Base-by-base conservation (phyloP, 2,797 vertebrate species). In the Crossoptilon crossoptilon region DNA sequence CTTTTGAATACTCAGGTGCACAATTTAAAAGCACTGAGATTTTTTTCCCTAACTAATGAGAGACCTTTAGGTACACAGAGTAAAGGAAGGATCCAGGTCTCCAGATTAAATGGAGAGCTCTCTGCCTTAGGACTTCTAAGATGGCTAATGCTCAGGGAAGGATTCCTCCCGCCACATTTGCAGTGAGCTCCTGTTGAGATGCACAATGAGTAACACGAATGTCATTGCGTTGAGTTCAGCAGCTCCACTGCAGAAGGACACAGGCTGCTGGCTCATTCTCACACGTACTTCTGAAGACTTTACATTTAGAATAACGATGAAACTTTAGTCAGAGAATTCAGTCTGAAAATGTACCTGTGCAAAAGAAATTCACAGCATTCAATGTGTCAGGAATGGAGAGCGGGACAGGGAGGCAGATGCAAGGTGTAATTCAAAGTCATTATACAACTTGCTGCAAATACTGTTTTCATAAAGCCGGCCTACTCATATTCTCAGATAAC, bases 401-500 rank as follows among this genome's bases (percentile, higher is more conserved):
- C 48, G 59, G 81, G 91, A 66, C 31, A 51, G 49, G 35, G 51
- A 79, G 69, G 74, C 71, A 62, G 64, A 53, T 29, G 29, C 49
- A 70, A 84, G 29, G 70, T 64, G 35, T 49, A 83, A 77, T 93
- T 87, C 63, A 59, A 96, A 87, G 73, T 58, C 74, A 70, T 83
- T 72, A 55, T 56, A 31, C 43, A 51, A 60, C 94, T 94, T 72
- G 46, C 39, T 62, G 67, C 74, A 81, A 96, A 93, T 70, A 85
- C 58, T 88, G 58, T 37, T 87, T 95, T 90, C 74, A 53, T 90
- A 88, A 94, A 95, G 76, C 64, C 73, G 74, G 70, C 59, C 84
- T 83, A 62, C 73, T 76, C 63, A 77, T 94, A 91, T 64, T 74
- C 78, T 94, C 84, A 69, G 74, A 91, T 91, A 93, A 94, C 88